phyloP scores from a whole-genome alignment of 2,113 vertebrate species.

The Diglossa brunneiventris region DNA sequence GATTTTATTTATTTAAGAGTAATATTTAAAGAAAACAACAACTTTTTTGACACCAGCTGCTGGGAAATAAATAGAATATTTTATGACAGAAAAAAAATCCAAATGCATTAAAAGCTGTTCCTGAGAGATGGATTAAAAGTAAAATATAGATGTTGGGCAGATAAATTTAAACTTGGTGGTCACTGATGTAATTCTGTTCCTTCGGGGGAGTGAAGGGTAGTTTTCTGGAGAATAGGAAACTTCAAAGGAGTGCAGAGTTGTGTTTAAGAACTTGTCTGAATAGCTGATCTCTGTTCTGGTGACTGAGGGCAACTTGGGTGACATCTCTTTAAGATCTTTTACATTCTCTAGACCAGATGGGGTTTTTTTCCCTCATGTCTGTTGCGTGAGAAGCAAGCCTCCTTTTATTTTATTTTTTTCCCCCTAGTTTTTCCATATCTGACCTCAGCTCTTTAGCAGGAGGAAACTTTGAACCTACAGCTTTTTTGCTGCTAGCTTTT shows the following conservation, averaged over 20 bases:
- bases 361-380: background rate
- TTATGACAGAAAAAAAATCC: slow-evolving; percentile 76
- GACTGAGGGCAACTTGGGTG: background rate
- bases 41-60: slow-evolving; percentile 84
- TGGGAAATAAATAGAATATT: slow-evolving; percentile 83
- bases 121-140: slow-evolving; percentile 62
- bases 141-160: slow-evolving; percentile 52
- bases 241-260: background rate
- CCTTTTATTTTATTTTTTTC: background rate
- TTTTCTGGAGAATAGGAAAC: slow-evolving; percentile 3
- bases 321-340: background rate
- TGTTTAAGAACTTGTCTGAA: background rate
- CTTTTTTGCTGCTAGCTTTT: background rate
- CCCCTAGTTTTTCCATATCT: background rate
- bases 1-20: slow-evolving; percentile 86
- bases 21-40: slow-evolving; percentile 83
- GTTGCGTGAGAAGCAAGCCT: background rate
- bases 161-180: slow-evolving; percentile 67
- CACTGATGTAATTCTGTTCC: slow-evolving; percentile 36
- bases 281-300: background rate
- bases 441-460: background rate
- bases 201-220: background rate
- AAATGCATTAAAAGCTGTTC: slow-evolving; percentile 76
- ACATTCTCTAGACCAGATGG: background rate
- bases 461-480: background rate